These are phyloP conservation scores for Polyommatus iphigenia DNA, from an alignment of 2,888 invertebrate genomes.

Conservation along the genomic window DNA sequence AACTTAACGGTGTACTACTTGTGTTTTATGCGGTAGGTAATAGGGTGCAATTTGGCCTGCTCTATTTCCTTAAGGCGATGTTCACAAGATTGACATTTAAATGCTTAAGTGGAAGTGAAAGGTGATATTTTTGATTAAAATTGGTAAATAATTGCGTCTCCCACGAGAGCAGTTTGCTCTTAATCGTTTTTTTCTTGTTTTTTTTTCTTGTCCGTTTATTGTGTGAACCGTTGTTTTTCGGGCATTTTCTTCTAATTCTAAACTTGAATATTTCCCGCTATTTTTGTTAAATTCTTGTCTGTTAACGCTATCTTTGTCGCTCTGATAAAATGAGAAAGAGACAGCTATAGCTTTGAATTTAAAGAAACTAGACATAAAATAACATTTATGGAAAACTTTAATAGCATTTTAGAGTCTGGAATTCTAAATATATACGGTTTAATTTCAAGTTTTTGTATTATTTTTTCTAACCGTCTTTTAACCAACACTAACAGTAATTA, in stretches of 20 bases:
- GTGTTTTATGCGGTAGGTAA: conserved; percentile 41
- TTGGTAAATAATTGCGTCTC: conserved; percentile 80
- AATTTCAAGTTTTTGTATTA: neutral
- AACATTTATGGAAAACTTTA: neutral
- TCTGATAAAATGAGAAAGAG: neutral
- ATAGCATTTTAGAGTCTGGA: too few species aligned
- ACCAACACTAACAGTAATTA: neutral
- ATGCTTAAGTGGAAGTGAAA: conserved; percentile 79
- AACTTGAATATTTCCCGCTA: neutral
- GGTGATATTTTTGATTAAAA: conserved; percentile 79
- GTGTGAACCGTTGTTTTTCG: conserved; percentile 65
- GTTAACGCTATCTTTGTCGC: neutral
- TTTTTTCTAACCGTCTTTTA: neutral
- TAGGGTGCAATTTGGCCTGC: conserved; percentile 47
- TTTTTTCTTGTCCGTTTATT: conserved; percentile 61
- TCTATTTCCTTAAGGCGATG: conserved; percentile 54
- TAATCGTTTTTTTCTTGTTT: conserved; percentile 57
- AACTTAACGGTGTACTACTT: conserved; percentile 47
- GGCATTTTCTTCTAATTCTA: conserved; percentile 42
- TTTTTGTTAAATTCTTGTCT: neutral
- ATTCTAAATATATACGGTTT: too few species aligned
- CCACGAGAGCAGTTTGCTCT: conserved; percentile 66
- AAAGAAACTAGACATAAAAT: neutral
- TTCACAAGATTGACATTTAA: conserved; percentile 76
- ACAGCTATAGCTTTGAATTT: neutral